These are phyloP conservation scores for Pristionchus maxplancki DNA, from an alignment of 2,888 invertebrate genomes.

Conservation along the genomic window DNA sequence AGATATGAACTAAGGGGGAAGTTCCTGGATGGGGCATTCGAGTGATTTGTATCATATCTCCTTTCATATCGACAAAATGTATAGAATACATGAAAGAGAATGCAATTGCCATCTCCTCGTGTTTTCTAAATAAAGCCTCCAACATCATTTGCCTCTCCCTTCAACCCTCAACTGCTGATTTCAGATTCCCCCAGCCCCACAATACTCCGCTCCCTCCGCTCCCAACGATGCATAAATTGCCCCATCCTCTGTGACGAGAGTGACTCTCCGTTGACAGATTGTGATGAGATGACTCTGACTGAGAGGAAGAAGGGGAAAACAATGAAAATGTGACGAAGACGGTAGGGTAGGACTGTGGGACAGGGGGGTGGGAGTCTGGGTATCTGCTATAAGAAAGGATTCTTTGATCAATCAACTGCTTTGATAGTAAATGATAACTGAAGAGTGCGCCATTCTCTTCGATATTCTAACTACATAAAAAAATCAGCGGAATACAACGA, in stretches of 20 bases:
- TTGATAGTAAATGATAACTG: no score
- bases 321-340: constrained; percentile 1
- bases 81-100: no score
- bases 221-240: constrained; percentile 33
- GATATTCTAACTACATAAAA: no score
- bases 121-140: no score
- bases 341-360: background rate
- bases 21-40: background rate
- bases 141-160: background rate
- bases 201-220: background rate
- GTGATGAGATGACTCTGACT: constrained; percentile 34
- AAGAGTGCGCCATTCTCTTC: no score
- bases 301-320: constrained; percentile 12
- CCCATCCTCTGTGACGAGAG: constrained; percentile 15
- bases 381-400: no score
- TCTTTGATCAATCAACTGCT: no score
- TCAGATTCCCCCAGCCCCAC: background rate
- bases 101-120: no score
- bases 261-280: constrained; percentile 30
- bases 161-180: background rate
- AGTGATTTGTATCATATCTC: background rate
- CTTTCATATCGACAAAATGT: no score
- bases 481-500: no score
- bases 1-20: constrained; percentile 16
- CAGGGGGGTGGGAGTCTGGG: background rate